phyloP scores from a whole-genome alignment of 2,797 vertebrate species.

The Hybognathus amarus region DNA sequence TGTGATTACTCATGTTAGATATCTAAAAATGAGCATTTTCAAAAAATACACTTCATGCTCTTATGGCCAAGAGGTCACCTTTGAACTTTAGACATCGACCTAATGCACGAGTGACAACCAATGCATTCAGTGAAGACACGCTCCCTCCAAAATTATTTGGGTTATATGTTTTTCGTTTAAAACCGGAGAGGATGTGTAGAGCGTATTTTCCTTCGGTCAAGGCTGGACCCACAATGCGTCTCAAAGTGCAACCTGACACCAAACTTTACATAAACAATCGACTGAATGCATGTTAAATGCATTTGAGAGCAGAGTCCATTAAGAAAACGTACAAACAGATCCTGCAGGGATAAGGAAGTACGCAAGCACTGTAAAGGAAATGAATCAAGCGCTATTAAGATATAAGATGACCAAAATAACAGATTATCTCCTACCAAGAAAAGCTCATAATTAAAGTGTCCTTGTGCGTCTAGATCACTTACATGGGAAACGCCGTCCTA shows the following conservation, averaged over 20 bases:
- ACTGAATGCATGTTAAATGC: conserved; percentile 36
- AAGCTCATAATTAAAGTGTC: conserved; percentile 33
- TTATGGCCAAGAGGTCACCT: conserved; percentile 1
- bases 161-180: neutral
- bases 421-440: conserved; percentile 34
- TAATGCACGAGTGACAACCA: conserved; percentile 20
- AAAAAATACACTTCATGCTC: neutral
- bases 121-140: neutral
- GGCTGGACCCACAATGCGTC: conserved; percentile 24
- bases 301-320: conserved; percentile 5
- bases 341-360: conserved; percentile 4
- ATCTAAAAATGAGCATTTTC: neutral
- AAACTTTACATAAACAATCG: conserved; percentile 45
- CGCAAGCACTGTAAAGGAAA: conserved; percentile 14
- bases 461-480: conserved; percentile 40
- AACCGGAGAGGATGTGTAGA: neutral
- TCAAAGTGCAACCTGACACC: conserved; percentile 21
- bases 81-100: conserved; percentile 9
- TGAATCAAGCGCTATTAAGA: conserved; percentile 26
- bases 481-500: neutral
- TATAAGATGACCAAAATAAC: conserved; percentile 43
- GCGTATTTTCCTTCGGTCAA: conserved; percentile 1
- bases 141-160: neutral
- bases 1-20: conserved; percentile 2
- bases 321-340: conserved; percentile 23